Base-by-base conservation (phyloP, 2,888 invertebrate genomes). In the Lepidocyrtinus sp. region DNA sequence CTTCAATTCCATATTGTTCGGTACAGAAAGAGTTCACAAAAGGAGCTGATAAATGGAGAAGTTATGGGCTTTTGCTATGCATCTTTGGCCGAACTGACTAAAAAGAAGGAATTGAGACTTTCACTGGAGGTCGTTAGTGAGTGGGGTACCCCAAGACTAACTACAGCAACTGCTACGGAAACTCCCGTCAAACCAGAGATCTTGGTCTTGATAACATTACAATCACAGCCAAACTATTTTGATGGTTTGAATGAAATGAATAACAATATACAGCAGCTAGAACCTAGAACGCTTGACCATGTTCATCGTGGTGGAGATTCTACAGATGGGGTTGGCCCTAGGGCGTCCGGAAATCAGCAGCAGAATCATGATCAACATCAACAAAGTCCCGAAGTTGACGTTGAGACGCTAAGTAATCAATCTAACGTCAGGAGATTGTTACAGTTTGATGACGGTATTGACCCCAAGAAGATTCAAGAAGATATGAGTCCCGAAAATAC, bases 41-140 rank as follows among this genome's bases (percentile, higher is more conserved):
- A 75, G 2, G 75, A 78, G 25, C 73, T 82, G 3, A 55, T 9
- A 0, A 75, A 75, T 24, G 81, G 75, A 26, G 73, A 81, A 61
- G 71, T 82, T 1, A 81, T 85, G 75, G 85, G 85, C 9, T 12
- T 82, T 19, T 72, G 82, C 62, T 85, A 73, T 68, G 81, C 75
- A 2, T 75, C 81, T 12, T 55, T 85, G 9, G 25, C 36, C 2
- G 81, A 76, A 1, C 69, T 85, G 3, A 75, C 82, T 0, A 26
- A 78, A 17, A 74, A 79, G 7, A 9, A 55, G 12, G 83, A 82
- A 45, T 59, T 76, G 1, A 62, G 61, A 21, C 63, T 71, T 9
- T 67, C 67, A 0, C 22, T 85, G 59, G 83, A 85, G 12, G 19
- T 85, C 5, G 46, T 82, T 19, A 75, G 83, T n/a, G 81, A 83